Percentiles rank a stretch among this genome's conserved stretches.
Conservation (phyloP, 2,113 vertebrate genomes). For the Cyanoderma ruficeps region DNA sequence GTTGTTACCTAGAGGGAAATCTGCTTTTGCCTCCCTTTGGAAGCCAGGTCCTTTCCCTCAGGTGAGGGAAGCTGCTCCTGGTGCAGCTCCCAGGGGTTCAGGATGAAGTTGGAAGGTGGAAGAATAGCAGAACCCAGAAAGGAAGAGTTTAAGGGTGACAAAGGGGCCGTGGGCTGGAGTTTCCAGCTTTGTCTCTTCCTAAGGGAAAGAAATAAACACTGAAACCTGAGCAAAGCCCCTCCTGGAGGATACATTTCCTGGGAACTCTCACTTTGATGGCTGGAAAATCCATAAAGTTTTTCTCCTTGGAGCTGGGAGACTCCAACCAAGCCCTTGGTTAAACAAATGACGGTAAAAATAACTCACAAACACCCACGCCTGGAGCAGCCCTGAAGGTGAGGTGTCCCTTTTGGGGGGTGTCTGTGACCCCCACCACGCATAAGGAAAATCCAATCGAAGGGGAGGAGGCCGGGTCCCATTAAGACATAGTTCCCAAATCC, state of each 20-base stretch:
- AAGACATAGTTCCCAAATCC: neutral
- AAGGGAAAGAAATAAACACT: neutral
- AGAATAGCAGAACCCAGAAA: neutral
- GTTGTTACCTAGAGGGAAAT: neutral
- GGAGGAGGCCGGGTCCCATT: neutral
- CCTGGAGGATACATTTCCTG: conserved; percentile 14
- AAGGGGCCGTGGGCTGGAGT: neutral
- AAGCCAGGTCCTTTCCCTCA: neutral
- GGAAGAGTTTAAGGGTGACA: neutral
- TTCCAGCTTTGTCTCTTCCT: neutral
- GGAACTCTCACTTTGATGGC: neutral
- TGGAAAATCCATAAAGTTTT: conserved; percentile 39
- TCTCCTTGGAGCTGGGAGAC: neutral
- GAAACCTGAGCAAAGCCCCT: neutral
- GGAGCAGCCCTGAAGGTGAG: neutral
- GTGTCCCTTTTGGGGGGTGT: neutral
- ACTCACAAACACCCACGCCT: neutral
- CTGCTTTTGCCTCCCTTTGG: neutral
- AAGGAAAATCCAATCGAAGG: neutral
- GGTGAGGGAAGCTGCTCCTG: neutral
- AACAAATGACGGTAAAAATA: neutral
- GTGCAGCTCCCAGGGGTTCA: neutral
- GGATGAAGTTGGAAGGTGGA: neutral
- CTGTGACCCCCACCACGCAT: neutral
- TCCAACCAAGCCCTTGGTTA: neutral